Evolutionary conservation across 2,797 vertebrate species (phyloP).

Genomic region (Acipenser transmontanus): DNA sequence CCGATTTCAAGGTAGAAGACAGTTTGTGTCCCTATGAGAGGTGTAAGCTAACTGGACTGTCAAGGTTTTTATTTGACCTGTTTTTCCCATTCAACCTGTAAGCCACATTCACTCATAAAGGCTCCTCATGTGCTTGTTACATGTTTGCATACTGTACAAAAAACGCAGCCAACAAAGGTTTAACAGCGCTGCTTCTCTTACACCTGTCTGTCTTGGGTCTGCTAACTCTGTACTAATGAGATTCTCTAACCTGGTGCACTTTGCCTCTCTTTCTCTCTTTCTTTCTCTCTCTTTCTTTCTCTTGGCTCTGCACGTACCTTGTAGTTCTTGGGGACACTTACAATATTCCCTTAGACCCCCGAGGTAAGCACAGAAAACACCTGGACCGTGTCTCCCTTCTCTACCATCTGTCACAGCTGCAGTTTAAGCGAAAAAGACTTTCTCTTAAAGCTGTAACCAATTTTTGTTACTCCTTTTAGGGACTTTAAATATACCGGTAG

Average conservation of each 20-base stretch:
- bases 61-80: not conserved
- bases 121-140: not conserved
- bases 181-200: slow-evolving; percentile 27
- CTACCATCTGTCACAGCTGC: not conserved
- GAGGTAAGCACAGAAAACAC: slow-evolving; percentile 78
- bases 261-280: slow-evolving; percentile 56
- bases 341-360: slow-evolving; percentile 99
- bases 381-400: too few species aligned
- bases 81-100: not conserved
- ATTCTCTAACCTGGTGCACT: slow-evolving; percentile 81
- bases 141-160: not conserved
- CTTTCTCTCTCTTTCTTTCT: slow-evolving; percentile 54
- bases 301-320: slow-evolving; percentile 66
- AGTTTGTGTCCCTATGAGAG: not conserved
- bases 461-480: too few species aligned
- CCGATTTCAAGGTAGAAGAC: not conserved
- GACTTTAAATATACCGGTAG: too few species aligned
- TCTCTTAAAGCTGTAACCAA: too few species aligned
- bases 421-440: too few species aligned
- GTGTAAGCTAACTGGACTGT: too few species aligned
- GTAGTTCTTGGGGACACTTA: slow-evolving; percentile 99
- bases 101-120: not conserved
- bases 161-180: slow-evolving; percentile 11
- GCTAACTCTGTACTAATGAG: slow-evolving; percentile 58
- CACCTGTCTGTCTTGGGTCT: slow-evolving; percentile 49